Evolutionary conservation across 1,140 invertebrate genomes (phyloP), one percentile per base, ranked within the genome.

Genomic region (Trigoniulus corallinus): DNA sequence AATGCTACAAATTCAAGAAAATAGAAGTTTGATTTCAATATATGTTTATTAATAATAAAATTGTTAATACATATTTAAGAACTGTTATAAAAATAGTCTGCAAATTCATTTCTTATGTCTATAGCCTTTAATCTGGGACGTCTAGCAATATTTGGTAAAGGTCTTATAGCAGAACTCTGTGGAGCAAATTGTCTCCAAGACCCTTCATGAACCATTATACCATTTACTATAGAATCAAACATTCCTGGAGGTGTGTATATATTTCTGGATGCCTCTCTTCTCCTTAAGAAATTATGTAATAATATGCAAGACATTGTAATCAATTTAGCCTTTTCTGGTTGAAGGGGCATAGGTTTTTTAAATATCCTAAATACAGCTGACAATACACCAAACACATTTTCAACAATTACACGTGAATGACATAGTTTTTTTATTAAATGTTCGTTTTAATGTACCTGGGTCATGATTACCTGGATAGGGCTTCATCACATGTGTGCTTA

Each of bases 331-430:
- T 39, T 39, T 39, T 39, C 37, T 12, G 37, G 37, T 13, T 39
- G 37, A 13, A 39, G 18, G 12, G 37, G 12, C 18, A 39, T 18
- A 13, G 37, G 37, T 18, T 26, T 43, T 13, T 40, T 26, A 13
- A 54, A 48, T n/a, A 54, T 39, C 23, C 53, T 13, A 24, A 27
- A 54, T 47, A 24, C 20, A 18, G 18, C 12, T 15, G 20, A 3
- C 20, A 59, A 34, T 20, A 59, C 52, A 15, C 53, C 59, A 55
- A 61, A 62, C 3, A 55, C 54, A 52, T 60, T 60, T 27, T 61
- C 61, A 41, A 57, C 29, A 51, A 57, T 27, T 21, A 54, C 15
- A n/a, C 59, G 40, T 27, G 58, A 52, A 10, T 57, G 20, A 26
- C 53, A 53, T 15, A 59, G 37, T n/a, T 40, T 57, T 26, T 29